phyloP scores from a whole-genome alignment of 2,797 vertebrate species.

The Alectoris magna region DNA sequence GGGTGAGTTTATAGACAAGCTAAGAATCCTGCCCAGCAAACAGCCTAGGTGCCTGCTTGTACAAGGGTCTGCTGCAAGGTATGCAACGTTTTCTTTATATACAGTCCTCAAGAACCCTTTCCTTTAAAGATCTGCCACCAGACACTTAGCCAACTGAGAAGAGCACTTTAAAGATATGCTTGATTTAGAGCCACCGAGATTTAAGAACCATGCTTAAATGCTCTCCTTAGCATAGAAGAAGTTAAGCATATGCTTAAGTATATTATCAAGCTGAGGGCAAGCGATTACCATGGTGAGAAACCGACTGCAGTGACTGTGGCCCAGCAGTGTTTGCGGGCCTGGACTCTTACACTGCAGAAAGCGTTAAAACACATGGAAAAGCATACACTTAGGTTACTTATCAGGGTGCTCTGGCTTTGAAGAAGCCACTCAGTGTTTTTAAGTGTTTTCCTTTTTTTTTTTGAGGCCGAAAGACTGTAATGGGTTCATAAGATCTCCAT shows the following conservation, averaged over 20 bases:
- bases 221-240: neutral
- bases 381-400: constrained; percentile 3
- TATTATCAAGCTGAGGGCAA: neutral
- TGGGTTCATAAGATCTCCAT: constrained; percentile 20
- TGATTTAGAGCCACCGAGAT: neutral
- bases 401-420: constrained; percentile 20
- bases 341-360: neutral
- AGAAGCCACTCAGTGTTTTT: constrained; percentile 35
- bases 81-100: rapidly evolving
- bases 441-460: constrained; percentile 15
- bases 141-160: neutral
- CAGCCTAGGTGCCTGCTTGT: rapidly evolving
- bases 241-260: neutral
- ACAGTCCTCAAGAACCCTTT: neutral
- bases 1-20: neutral
- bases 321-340: neutral
- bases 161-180: neutral
- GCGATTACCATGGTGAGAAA: neutral
- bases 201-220: neutral
- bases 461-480: neutral
- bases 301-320: neutral
- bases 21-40: neutral
- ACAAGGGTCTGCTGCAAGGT: rapidly evolving
- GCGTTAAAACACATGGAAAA: constrained; percentile 36
- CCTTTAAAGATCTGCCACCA: neutral